These are phyloP conservation scores for Taenaris catops DNA, from an alignment of 2,888 invertebrate species.

Conservation along the genomic window DNA sequence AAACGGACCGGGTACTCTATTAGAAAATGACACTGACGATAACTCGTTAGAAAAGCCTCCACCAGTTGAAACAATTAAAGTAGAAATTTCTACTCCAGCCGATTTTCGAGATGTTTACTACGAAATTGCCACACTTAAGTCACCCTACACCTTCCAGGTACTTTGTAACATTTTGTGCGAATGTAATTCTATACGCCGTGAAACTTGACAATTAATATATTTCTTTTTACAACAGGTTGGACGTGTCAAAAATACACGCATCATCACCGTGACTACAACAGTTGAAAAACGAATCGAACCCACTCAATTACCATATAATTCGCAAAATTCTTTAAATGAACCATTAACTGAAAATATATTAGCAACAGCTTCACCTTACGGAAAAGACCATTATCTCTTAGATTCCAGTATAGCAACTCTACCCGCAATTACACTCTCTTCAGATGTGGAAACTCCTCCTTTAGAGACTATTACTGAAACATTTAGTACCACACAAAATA, in stretches of 20 bases:
- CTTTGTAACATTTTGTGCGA: too few species aligned
- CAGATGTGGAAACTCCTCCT: conserved; percentile 90
- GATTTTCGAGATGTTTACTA: conserved; percentile 92
- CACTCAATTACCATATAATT: conserved; percentile 62
- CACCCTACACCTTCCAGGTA: conserved; percentile 94
- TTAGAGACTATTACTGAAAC: conserved; percentile 94
- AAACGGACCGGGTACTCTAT: conserved; percentile 78
- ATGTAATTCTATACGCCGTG: too few species aligned
- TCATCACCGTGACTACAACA: conserved; percentile 92
- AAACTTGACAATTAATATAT: too few species aligned
- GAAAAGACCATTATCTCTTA: conserved; percentile 82
- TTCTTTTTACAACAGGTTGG: conserved; percentile 88
- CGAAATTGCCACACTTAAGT: conserved; percentile 94
- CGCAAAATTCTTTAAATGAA: conserved; percentile 83
- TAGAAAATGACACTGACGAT: conserved; percentile 82
- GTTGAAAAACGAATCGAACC: conserved; percentile 88
- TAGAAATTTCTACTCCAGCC: conserved; percentile 93
- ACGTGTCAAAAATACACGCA: conserved; percentile 91
- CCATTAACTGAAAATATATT: conserved; percentile 94
- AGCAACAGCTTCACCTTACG: conserved; percentile 87
- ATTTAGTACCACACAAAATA: conserved; percentile 93
- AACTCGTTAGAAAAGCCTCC: conserved; percentile 82
- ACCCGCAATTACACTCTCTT: conserved; percentile 87
- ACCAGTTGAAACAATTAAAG: conserved; percentile 89
- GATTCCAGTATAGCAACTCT: conserved; percentile 91